Conservation (phyloP, 2,888 invertebrate genomes). For the Drosophila siamana region DNA sequence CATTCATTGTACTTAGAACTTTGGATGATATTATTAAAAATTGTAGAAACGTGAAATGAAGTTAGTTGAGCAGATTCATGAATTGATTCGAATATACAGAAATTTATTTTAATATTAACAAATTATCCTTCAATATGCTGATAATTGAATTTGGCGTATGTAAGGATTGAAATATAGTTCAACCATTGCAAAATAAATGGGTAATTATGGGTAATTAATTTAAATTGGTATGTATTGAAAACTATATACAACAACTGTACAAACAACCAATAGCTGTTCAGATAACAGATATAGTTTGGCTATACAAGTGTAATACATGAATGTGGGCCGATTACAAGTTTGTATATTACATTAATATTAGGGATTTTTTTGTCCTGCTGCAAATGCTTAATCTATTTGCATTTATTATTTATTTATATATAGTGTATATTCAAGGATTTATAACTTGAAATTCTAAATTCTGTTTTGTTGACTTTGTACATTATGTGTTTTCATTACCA, state of each 20-base stretch:
- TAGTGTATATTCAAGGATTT: conserved; percentile 6
- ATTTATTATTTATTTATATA: conserved; percentile 6
- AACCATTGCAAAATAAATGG: conserved; percentile 10
- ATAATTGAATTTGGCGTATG: not conserved
- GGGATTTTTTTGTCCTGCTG: conserved; percentile 17
- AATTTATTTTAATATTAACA: not conserved
- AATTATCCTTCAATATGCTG: not conserved
- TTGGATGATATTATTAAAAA: too few species aligned
- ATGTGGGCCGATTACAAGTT: conserved; percentile 25
- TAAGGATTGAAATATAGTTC: too few species aligned
- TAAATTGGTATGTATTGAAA: conserved; percentile 18
- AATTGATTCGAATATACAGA: not conserved
- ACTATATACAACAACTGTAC: conserved; percentile 23
- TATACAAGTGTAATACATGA: conserved; percentile 23
- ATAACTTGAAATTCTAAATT: conserved; percentile 29
- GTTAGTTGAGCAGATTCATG: too few species aligned
- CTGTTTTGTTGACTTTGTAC: conserved; percentile 39
- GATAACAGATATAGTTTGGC: conserved; percentile 34
- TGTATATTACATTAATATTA: too few species aligned
- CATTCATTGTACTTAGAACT: too few species aligned
- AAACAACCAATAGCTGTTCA: conserved; percentile 29
- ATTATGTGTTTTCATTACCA: conserved; percentile 37
- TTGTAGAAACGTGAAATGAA: too few species aligned
- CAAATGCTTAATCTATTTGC: conserved; percentile 8
- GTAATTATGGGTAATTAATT: conserved; percentile 8